These are phyloP conservation scores for Falco naumanni DNA, from an alignment of 2,797 vertebrate genomes.

Conservation along the genomic window DNA sequence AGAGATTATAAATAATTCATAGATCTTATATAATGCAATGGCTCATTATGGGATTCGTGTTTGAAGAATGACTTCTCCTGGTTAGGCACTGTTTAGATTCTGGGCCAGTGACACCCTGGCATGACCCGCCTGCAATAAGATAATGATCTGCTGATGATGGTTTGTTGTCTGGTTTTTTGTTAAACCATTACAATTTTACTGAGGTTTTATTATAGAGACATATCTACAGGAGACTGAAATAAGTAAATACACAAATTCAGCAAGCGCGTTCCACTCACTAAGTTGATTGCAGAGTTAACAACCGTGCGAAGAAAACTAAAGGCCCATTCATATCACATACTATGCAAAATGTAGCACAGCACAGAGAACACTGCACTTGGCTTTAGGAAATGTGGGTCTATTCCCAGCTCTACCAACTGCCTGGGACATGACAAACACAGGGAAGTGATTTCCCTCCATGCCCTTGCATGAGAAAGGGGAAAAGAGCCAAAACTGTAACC, in stretches of 20 bases:
- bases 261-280: background rate
- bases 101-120: background rate
- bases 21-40: constrained; percentile 39
- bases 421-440: background rate
- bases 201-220: background rate
- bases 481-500: background rate
- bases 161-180: background rate
- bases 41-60: constrained; percentile 11
- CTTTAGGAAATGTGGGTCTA: background rate
- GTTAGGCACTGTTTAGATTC: constrained; percentile 33
- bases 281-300: background rate
- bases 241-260: background rate
- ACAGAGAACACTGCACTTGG: background rate
- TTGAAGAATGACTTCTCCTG: constrained; percentile 51
- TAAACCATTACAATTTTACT: constrained; percentile 12
- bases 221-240: background rate
- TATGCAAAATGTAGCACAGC: rapidly evolving
- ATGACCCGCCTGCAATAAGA: constrained; percentile 31
- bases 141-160: constrained; percentile 39
- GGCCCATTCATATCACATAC: background rate
- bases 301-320: background rate
- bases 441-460: background rate
- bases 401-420: background rate
- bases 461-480: background rate
- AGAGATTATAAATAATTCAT: constrained; percentile 53